Evolutionary conservation across 2,888 invertebrate species (phyloP).

Genomic region (Acronicta psi): DNA sequence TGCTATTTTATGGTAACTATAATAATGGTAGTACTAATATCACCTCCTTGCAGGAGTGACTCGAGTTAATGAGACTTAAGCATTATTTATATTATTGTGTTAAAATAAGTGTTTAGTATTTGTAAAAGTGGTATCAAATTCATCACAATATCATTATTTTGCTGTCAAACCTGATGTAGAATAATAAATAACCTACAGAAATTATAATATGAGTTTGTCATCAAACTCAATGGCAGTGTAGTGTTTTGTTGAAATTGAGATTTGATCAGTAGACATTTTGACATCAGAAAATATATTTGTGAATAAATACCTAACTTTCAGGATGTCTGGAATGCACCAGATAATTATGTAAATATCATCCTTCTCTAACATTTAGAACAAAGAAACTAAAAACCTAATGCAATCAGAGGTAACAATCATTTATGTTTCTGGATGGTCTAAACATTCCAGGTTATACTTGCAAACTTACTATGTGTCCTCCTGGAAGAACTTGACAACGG

Average conservation of each 20-base stretch:
- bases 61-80: too few species aligned
- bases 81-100: too few species aligned
- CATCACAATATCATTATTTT: too few species aligned
- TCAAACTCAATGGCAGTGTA: neutral
- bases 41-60: too few species aligned
- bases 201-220: neutral
- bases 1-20: too few species aligned
- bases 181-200: neutral
- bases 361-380: slow-evolving; percentile 44
- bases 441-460: slow-evolving; percentile 37
- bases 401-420: neutral
- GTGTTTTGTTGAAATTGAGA: neutral
- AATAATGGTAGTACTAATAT: too few species aligned
- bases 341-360: slow-evolving; percentile 63
- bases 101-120: too few species aligned
- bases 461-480: slow-evolving; percentile 94
- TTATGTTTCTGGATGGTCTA: slow-evolving; percentile 8
- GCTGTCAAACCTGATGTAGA: too few species aligned
- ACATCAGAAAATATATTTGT: neutral
- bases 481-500: slow-evolving; percentile 95
- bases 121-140: too few species aligned
- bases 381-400: slow-evolving; percentile 45
- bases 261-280: neutral
- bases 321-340: slow-evolving; percentile 38
- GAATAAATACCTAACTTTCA: slow-evolving; percentile 24